phyloP scores from a whole-genome alignment of 2,797 vertebrate genomes.

The Sebastes ruberrimus region DNA sequence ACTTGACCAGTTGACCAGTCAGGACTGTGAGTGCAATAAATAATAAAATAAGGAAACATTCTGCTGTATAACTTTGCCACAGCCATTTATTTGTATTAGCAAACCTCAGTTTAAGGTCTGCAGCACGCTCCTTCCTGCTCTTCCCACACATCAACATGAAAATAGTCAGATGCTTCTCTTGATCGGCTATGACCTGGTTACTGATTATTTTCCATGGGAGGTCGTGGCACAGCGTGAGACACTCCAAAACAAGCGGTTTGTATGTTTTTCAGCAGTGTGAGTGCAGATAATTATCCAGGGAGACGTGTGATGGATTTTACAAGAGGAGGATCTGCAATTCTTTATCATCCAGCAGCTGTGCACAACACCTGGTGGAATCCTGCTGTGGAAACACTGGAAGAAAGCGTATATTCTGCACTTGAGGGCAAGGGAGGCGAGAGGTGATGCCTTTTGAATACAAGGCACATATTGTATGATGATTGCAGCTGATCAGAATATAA shows the following conservation, averaged over 20 bases:
- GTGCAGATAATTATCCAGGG: slow-evolving; percentile 45
- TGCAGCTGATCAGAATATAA: neutral
- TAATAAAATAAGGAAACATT: slow-evolving; percentile 29
- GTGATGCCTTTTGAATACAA: neutral
- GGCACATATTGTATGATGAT: neutral
- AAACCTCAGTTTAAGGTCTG: slow-evolving; percentile 2
- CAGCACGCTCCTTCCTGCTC: neutral
- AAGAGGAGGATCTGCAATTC: slow-evolving; percentile 39
- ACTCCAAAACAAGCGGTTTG: slow-evolving; percentile 50
- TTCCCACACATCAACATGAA: slow-evolving; percentile 20
- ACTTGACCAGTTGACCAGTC: slow-evolving; percentile 46
- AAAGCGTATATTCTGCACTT: neutral
- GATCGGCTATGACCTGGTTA: slow-evolving; percentile 10
- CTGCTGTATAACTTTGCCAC: neutral
- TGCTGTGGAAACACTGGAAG: slow-evolving; percentile 32
- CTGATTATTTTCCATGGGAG: slow-evolving; percentile 32
- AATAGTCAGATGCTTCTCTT: slow-evolving; percentile 1
- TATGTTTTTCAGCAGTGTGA: slow-evolving; percentile 41
- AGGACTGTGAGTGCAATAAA: slow-evolving; percentile 17
- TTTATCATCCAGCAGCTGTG: slow-evolving; percentile 65
- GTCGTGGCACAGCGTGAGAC: slow-evolving; percentile 23
- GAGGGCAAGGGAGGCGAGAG: neutral
- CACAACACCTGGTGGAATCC: slow-evolving; percentile 59
- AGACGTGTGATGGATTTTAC: slow-evolving; percentile 54
- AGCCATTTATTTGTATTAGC: slow-evolving; percentile 22